phyloP scores from a whole-genome alignment of 2,797 vertebrate genomes.

The Champsocephalus esox region DNA sequence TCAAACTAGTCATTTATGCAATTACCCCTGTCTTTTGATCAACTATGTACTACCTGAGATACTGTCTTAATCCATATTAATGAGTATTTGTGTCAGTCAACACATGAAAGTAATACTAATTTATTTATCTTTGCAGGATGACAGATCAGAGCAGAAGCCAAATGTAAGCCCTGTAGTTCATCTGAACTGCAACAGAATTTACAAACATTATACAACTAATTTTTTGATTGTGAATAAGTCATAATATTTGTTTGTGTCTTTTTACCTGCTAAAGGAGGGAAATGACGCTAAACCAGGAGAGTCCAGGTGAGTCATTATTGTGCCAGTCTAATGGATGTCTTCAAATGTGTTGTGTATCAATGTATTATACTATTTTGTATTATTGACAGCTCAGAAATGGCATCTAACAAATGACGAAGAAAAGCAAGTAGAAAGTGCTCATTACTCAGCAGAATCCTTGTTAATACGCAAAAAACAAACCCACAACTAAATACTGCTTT shows the following conservation, averaged over 20 bases:
- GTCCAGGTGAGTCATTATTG: conserved; percentile 68
- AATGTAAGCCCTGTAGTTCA: conserved; percentile 70
- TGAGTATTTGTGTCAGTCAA: conserved; percentile 7
- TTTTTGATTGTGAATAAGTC: conserved; percentile 5
- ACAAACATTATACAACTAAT: not conserved
- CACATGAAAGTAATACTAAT: conserved; percentile 9
- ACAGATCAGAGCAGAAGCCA: conserved; percentile 70
- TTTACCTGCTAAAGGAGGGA: conserved; percentile 53
- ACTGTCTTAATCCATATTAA: not conserved
- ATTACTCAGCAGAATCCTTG: not conserved
- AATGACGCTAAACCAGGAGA: conserved; percentile 58
- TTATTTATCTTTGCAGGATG: conserved; percentile 74
- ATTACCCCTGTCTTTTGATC: not conserved
- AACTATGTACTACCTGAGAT: not conserved
- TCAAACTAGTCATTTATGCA: not conserved
- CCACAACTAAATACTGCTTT: not conserved
- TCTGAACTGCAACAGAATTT: not conserved
- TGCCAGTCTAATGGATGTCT: not conserved
- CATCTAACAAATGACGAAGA: not conserved
- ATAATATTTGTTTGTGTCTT: not conserved
- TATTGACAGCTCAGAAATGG: not conserved
- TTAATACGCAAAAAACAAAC: not conserved
- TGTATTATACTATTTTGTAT: not conserved
- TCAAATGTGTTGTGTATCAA: not conserved
- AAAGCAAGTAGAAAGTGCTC: not conserved